Conservation (phyloP, 2,113 vertebrate species). For the Tetrax tetrax region DNA sequence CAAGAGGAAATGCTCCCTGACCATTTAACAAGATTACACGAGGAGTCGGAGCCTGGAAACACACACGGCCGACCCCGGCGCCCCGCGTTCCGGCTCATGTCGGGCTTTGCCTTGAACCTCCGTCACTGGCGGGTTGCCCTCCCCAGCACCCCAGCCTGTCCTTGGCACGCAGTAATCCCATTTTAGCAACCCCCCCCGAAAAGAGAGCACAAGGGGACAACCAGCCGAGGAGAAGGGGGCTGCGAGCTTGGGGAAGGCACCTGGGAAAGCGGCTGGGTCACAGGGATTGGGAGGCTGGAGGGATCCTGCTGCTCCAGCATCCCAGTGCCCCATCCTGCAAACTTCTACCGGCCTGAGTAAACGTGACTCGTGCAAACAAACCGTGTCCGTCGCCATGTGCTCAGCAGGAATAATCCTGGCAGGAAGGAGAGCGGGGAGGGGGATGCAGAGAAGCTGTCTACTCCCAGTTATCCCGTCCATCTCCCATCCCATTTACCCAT, state of each 20-base stretch:
- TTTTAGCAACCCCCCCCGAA: fast-evolving
- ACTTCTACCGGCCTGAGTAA: not conserved
- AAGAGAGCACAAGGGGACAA: fast-evolving
- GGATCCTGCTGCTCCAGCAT: not conserved
- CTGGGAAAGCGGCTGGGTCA: not conserved
- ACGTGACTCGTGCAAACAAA: fast-evolving
- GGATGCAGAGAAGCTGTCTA: fast-evolving
- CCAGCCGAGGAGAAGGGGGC: not conserved
- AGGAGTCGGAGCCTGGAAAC: not conserved
- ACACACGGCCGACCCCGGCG: conserved; percentile 56
- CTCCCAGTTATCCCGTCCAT: not conserved
- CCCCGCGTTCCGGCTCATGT: conserved; percentile 26
- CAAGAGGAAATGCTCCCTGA: conserved; percentile 18
- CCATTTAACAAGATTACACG: conserved; percentile 82
- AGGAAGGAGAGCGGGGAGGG: not conserved
- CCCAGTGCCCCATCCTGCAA: not conserved
- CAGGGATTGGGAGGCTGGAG: fast-evolving
- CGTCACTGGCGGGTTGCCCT: not conserved
- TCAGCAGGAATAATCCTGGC: not conserved
- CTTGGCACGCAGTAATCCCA: not conserved
- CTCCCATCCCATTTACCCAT: not conserved
- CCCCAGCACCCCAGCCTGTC: fast-evolving
- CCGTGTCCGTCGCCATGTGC: fast-evolving
- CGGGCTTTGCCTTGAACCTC: conserved; percentile 56
- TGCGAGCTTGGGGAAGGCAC: fast-evolving